Conservation (phyloP, 2,888 invertebrate genomes). For the Linnaemya tessellans region DNA sequence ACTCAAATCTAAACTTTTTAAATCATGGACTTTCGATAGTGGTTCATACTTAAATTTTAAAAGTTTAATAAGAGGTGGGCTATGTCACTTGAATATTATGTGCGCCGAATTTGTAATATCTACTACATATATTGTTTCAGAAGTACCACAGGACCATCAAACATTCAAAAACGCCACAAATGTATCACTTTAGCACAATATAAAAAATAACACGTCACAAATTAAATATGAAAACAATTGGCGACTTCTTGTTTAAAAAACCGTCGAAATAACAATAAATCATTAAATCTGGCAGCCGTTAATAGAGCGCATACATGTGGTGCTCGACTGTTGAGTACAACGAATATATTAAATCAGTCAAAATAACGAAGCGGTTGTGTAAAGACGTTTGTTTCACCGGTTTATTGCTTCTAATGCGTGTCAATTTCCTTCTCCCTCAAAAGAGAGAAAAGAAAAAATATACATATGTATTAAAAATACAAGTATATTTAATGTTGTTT, state of each 20-base stretch:
- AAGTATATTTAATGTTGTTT: slow-evolving; percentile 49
- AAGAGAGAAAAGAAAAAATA: slow-evolving; percentile 47
- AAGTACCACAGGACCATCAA: too few species aligned
- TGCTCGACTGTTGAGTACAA: slow-evolving; percentile 36
- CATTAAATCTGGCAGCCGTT: slow-evolving; percentile 1
- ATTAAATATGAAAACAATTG: too few species aligned
- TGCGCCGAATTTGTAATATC: too few species aligned
- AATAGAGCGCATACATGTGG: neutral
- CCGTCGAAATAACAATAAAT: neutral
- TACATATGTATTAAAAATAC: slow-evolving; percentile 9
- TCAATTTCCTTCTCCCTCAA: slow-evolving; percentile 48
- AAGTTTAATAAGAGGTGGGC: too few species aligned
- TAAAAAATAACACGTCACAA: too few species aligned
- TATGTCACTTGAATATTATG: too few species aligned
- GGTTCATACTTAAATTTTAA: too few species aligned
- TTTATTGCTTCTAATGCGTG: slow-evolving; percentile 48
- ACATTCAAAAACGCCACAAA: too few species aligned
- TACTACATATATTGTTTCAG: too few species aligned
- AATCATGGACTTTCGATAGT: too few species aligned
- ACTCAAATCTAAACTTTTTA: too few species aligned
- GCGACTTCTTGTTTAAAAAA: neutral
- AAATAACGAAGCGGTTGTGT: slow-evolving; percentile 81
- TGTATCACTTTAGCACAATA: too few species aligned
- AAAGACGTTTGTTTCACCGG: slow-evolving; percentile 76
- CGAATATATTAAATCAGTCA: slow-evolving; percentile 74